Evolutionary conservation across 2,113 vertebrate genomes (phyloP).

Genomic region (Oxyura jamaicensis): DNA sequence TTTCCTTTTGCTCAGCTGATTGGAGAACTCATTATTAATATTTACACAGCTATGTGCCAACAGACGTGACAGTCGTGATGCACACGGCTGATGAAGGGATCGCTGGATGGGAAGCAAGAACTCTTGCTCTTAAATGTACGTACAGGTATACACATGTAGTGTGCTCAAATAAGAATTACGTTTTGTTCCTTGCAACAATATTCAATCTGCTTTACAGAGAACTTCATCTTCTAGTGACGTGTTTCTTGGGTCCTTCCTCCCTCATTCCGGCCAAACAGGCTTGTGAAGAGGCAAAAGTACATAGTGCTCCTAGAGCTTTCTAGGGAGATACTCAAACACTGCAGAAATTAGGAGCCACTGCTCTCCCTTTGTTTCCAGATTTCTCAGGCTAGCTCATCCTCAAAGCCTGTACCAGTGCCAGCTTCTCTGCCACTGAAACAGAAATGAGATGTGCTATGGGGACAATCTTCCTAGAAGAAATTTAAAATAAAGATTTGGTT

Average conservation of each 20-base stretch:
- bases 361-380: neutral
- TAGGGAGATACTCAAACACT: neutral
- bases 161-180: neutral
- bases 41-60: neutral
- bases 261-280: accelerated
- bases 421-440: neutral
- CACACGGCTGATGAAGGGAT: neutral
- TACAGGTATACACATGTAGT: accelerated
- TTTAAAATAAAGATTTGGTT: neutral
- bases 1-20: neutral
- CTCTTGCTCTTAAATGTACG: neutral
- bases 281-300: neutral
- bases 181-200: neutral
- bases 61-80: neutral
- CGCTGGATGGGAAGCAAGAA: neutral
- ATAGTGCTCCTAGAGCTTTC: neutral
- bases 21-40: neutral
- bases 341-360: neutral
- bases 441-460: neutral
- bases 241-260: neutral
- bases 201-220: neutral
- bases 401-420: neutral
- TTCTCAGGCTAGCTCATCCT: neutral
- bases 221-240: neutral
- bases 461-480: neutral